Evolutionary conservation across 2,113 vertebrate species (phyloP).

Genomic region (Anas platyrhynchos): DNA sequence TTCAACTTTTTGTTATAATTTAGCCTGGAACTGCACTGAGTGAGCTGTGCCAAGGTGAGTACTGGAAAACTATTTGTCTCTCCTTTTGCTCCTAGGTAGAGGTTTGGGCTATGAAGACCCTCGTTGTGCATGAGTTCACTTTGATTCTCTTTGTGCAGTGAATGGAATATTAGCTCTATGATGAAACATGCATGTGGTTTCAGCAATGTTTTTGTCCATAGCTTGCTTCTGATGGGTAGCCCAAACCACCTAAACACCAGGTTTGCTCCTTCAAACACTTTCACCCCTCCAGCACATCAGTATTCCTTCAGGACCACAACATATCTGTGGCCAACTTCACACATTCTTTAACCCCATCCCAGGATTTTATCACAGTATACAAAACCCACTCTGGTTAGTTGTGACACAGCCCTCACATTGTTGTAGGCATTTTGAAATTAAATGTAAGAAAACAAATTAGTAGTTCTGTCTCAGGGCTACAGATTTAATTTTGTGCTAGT

Average conservation of each 20-base stretch:
- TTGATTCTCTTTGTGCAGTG: not conserved
- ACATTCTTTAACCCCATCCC: not conserved
- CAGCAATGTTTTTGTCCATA: not conserved
- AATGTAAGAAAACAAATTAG: not conserved
- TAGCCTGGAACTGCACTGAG: not conserved
- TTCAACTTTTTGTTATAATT: not conserved
- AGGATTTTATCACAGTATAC: not conserved
- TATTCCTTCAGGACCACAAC: not conserved
- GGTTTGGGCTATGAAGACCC: not conserved
- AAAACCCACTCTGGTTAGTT: not conserved
- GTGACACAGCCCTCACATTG: not conserved
- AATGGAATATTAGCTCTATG: not conserved
- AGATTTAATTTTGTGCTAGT: not conserved
- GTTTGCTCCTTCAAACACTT: accelerated
- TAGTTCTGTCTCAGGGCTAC: not conserved
- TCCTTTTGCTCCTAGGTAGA: not conserved
- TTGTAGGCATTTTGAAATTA: not conserved
- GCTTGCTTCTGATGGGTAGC: not conserved
- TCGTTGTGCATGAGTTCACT: accelerated
- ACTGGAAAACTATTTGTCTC: not conserved
- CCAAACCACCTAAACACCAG: not conserved
- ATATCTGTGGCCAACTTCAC: not conserved
- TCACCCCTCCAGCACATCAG: not conserved
- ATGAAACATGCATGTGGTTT: not conserved
- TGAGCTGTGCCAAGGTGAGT: not conserved